phyloP scores from a whole-genome alignment of 2,888 invertebrate species.

The Axea sp. region DNA sequence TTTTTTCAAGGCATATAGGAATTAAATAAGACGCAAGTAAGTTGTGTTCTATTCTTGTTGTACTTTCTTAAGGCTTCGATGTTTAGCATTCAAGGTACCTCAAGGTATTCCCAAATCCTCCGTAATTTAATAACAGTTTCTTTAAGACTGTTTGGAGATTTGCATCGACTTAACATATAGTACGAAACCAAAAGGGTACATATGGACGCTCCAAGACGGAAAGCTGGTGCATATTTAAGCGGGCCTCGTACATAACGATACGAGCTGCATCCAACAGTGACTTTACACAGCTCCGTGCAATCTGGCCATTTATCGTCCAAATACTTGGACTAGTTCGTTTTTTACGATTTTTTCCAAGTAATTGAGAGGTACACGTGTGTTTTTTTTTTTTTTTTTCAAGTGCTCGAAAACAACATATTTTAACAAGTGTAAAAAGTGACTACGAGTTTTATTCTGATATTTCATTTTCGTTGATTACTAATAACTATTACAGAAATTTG shows the following conservation, averaged over 20 bases:
- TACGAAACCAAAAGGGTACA: constrained; percentile 67
- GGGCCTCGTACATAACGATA: constrained; percentile 63
- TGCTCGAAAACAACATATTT: no score
- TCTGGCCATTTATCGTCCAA: constrained; percentile 63
- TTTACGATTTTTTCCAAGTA: constrained; percentile 75
- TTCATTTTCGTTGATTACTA: no score
- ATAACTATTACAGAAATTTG: no score
- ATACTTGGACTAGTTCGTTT: constrained; percentile 76
- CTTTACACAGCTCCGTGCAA: constrained; percentile 63
- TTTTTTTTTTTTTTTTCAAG: constrained; percentile 17
- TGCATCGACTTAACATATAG: constrained; percentile 68
- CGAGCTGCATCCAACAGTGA: constrained; percentile 76
- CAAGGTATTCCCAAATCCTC: constrained; percentile 77
- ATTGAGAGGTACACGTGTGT: constrained; percentile 54
- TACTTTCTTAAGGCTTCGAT: constrained; percentile 73
- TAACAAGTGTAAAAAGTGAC: constrained; percentile 20
- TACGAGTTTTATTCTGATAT: no score
- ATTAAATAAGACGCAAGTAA: constrained; percentile 61
- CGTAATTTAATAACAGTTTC: constrained; percentile 75
- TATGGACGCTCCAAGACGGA: constrained; percentile 65
- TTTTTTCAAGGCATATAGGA: constrained; percentile 59
- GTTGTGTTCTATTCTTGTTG: constrained; percentile 68
- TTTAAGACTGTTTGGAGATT: constrained; percentile 79
- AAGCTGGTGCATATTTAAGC: constrained; percentile 61
- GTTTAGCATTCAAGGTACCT: constrained; percentile 71